Evolutionary conservation across 2,888 invertebrate species (phyloP).

Genomic region (Acrobasis consociella): DNA sequence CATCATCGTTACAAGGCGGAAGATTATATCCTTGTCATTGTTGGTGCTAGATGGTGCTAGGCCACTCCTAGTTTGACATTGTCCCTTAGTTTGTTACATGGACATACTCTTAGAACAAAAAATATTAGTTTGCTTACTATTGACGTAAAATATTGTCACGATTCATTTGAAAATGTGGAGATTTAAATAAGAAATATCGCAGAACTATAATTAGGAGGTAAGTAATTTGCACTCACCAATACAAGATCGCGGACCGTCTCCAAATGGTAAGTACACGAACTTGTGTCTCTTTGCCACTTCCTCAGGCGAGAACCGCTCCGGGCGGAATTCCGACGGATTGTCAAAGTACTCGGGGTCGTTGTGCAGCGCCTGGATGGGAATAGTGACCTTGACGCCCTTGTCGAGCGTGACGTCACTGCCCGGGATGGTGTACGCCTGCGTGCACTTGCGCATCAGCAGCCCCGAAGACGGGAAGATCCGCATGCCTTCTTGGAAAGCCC

Average conservation of each 20-base stretch:
- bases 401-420: slow-evolving; percentile 53
- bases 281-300: slow-evolving; percentile 43
- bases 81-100: no score
- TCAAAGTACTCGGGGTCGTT: slow-evolving; percentile 59
- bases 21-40: neutral
- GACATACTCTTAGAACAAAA: no score
- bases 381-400: slow-evolving; percentile 47
- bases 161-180: no score
- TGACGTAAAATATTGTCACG: no score
- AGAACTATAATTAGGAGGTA: no score
- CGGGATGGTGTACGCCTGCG: slow-evolving; percentile 49
- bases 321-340: slow-evolving; percentile 51
- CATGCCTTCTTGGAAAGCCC: slow-evolving; percentile 57
- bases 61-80: no score
- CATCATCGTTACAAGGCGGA: neutral
- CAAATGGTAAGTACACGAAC: slow-evolving; percentile 61
- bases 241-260: slow-evolving; percentile 62
- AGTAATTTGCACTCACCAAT: slow-evolving; percentile 49
- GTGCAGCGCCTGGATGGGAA: slow-evolving; percentile 51
- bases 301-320: slow-evolving; percentile 56
- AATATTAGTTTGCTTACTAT: no score
- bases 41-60: no score
- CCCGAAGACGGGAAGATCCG: slow-evolving; percentile 64
- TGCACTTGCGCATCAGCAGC: slow-evolving; percentile 49
- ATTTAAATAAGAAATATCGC: no score